Conservation (phyloP, 2,113 vertebrate genomes). For the Poecile atricapillus region DNA sequence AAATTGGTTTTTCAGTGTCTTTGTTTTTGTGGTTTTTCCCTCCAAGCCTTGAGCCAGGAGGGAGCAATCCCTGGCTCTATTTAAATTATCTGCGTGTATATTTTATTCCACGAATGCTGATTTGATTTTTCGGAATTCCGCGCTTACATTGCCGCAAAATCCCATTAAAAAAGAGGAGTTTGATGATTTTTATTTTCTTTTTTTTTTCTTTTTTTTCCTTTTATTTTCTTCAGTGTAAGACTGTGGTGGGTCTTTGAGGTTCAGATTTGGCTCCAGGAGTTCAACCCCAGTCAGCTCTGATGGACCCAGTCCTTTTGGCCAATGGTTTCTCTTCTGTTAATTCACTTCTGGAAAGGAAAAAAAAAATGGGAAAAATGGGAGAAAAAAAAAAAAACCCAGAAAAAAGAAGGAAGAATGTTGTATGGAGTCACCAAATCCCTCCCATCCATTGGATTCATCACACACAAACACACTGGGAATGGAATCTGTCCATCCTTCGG, state of each 20-base stretch:
- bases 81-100: not conserved
- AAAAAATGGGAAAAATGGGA: accelerated
- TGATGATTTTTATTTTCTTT: not conserved
- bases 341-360: not conserved
- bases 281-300: not conserved
- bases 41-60: not conserved
- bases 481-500: slow-evolving; percentile 6
- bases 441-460: not conserved
- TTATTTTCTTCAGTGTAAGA: not conserved
- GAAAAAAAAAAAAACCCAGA: not conserved
- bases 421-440: not conserved
- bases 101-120: not conserved
- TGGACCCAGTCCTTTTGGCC: not conserved
- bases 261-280: not conserved
- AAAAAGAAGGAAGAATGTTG: not conserved
- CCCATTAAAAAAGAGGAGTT: not conserved
- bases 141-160: not conserved
- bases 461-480: not conserved
- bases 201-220: not conserved
- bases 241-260: slow-evolving; percentile 56
- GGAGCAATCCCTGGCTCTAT: not conserved
- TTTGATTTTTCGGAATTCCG: not conserved
- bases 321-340: not conserved
- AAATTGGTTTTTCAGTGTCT: not conserved
- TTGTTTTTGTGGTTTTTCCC: not conserved